Base-by-base conservation (phyloP, 2,888 invertebrate species). In the Papilio protenor region DNA sequence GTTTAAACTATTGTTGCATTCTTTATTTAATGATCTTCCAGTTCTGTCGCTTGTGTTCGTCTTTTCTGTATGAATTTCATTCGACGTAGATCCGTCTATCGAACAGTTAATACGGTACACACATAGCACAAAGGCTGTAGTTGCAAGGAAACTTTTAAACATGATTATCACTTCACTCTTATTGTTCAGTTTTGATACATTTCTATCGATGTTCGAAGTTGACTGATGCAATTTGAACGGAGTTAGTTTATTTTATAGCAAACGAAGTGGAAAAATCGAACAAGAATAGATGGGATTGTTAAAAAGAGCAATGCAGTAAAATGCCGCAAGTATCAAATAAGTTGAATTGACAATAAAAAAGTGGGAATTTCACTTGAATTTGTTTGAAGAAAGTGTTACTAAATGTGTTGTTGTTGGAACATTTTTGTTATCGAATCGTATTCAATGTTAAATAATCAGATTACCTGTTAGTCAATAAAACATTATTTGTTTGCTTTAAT, bases 1-100 rank as follows among this genome's bases (percentile, higher is more conserved):
- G 87, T 96, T 97, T 0, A 94, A 83, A 47, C 89, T 87, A 66
- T 88, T 90, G 61, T 87, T 91, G 81, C 94, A 94, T 83, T 94
- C 94, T 79, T 92, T 94, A 45, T 93, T 90, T 40, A 94, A 79
- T 0, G 90, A 87, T 40, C 92, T 86, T 47, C 93, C 93, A n/a
- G 88, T 84, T 80, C 94, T 83, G 57, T 91, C 90, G 0, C 88
- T 85, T 57, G 77, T 81, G 1, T 82, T 82, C 27, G 81, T 81
- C 52, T 85, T 85, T 0, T 76, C 73, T 71, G 82, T 81, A 23
- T 84, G 84, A 1, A 61, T 66, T 21, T 82, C 80, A 55, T 93
- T 93, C 0, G 87, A 85, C 77, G 87, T 86, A 1, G 88, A 81
- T 80, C 88, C 91, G 81, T 92, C 91, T 40, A 93, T 92, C 12